phyloP scores from a whole-genome alignment of 1,140 invertebrate species.

The Drosophila kohkoa region DNA sequence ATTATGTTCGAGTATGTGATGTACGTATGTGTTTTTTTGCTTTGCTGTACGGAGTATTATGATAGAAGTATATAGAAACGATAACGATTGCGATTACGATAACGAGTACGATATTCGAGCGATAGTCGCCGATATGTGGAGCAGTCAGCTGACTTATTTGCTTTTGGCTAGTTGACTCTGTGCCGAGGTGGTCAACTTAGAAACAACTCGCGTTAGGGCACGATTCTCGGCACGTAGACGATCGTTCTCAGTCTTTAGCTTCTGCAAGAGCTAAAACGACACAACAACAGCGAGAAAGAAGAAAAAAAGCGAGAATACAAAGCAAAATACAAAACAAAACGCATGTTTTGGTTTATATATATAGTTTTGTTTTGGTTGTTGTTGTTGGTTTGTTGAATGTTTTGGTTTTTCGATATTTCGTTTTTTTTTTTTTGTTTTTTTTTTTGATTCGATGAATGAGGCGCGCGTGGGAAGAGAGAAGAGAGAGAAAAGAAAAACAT shows the following conservation, averaged over 20 bases:
- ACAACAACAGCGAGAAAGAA: conserved; percentile 52
- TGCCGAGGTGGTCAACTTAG: conserved; percentile 96
- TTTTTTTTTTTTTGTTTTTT: not conserved
- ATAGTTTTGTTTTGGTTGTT: not conserved
- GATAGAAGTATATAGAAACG: conserved; percentile 25
- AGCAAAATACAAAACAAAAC: conserved; percentile 56
- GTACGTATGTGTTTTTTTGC: conserved; percentile 10
- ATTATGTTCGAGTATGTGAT: conserved; percentile 21
- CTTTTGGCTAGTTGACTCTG: conserved; percentile 84
- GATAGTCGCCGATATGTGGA: conserved; percentile 21
- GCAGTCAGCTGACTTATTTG: conserved; percentile 55
- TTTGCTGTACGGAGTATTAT: conserved; percentile 9
- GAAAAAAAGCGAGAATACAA: conserved; percentile 36
- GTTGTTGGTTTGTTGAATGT: conserved; percentile 50
- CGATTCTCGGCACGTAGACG: conserved; percentile 97
- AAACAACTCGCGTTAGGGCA: conserved; percentile 96
- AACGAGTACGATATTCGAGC: conserved; percentile 41
- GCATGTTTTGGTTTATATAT: conserved; percentile 23
- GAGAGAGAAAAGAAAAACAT: conserved; percentile 75
- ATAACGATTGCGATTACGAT: conserved; percentile 18
- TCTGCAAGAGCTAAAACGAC: conserved; percentile 96
- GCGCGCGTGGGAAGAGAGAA: conserved; percentile 75
- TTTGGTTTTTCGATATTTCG: conserved; percentile 36
- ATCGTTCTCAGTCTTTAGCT: conserved; percentile 98
- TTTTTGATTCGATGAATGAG: conserved; percentile 68